Percentiles rank a stretch among this genome's conserved stretches.
phyloP scores from a whole-genome alignment of 1,140 invertebrate genomes.

The Drosophila rufa region DNA sequence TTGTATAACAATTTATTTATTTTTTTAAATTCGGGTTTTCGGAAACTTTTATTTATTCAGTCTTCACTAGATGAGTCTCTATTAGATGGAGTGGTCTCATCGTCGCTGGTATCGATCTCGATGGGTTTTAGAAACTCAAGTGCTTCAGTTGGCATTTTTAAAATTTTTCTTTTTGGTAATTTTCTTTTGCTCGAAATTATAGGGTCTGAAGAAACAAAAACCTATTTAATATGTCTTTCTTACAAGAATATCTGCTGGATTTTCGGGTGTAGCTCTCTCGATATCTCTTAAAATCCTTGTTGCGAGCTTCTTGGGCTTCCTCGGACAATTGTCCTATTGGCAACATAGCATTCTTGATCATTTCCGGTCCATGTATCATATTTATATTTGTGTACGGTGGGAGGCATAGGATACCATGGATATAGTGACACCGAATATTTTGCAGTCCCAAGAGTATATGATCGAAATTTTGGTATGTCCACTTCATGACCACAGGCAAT shows the following conservation, averaged over 20 bases:
- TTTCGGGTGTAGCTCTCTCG: background rate
- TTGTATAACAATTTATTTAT: no score
- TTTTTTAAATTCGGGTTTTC: no score
- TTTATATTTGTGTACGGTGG: background rate
- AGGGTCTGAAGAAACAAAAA: background rate
- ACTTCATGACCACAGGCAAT: background rate
- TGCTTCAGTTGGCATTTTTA: no score
- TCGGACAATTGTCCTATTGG: slow-evolving; percentile 14
- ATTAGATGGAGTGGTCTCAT: no score
- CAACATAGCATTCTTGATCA: slow-evolving; percentile 6
- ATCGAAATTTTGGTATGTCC: slow-evolving; percentile 4
- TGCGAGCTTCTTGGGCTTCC: slow-evolving; percentile 6
- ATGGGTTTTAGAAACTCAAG: no score
- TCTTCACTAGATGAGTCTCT: no score
- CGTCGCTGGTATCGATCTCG: no score
- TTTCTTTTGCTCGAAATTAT: no score
- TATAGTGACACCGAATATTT: background rate
- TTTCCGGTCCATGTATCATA: slow-evolving; percentile 4
- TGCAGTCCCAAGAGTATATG: background rate
- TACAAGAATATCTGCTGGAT: background rate
- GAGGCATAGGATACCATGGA: slow-evolving; percentile 3
- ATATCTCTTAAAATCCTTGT: slow-evolving; percentile 2
- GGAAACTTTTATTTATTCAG: no score
- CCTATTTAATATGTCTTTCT: background rate
- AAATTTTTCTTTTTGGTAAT: no score